These are phyloP conservation scores for Leucoraja erinaceus DNA, from an alignment of 2,113 vertebrate genomes.

Conservation along the genomic window DNA sequence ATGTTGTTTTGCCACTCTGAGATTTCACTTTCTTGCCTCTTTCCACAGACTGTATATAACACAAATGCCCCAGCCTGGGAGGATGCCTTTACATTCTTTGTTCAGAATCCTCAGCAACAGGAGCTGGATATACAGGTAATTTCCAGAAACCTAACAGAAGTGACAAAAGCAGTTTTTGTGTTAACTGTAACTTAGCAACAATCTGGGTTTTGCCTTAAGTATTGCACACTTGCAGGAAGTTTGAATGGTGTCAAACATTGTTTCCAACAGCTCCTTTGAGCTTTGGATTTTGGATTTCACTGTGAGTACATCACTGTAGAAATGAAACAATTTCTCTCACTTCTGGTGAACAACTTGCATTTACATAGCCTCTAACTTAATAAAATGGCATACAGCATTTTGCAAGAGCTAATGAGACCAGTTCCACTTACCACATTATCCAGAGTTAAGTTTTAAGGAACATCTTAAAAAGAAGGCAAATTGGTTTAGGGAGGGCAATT, in stretches of 20 bases:
- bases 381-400: background rate
- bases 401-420: too few species aligned
- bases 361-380: background rate
- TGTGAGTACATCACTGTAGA: background rate
- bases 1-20: background rate
- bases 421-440: too few species aligned
- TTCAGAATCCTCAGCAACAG: slow-evolving; percentile 72
- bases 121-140: slow-evolving; percentile 77
- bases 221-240: background rate
- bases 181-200: background rate
- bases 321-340: background rate
- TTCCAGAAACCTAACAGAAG: background rate
- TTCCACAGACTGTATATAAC: slow-evolving; percentile 61
- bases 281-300: background rate
- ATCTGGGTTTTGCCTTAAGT: background rate
- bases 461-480: too few species aligned
- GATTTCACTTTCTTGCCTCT: background rate
- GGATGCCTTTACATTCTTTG: slow-evolving; percentile 82
- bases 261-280: background rate
- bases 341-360: background rate
- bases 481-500: too few species aligned
- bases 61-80: slow-evolving; percentile 72
- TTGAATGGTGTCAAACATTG: background rate
- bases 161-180: background rate
- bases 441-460: too few species aligned